These are phyloP conservation scores for Lasioglossum marginatum DNA, from an alignment of 2,888 invertebrate genomes.

Conservation along the genomic window DNA sequence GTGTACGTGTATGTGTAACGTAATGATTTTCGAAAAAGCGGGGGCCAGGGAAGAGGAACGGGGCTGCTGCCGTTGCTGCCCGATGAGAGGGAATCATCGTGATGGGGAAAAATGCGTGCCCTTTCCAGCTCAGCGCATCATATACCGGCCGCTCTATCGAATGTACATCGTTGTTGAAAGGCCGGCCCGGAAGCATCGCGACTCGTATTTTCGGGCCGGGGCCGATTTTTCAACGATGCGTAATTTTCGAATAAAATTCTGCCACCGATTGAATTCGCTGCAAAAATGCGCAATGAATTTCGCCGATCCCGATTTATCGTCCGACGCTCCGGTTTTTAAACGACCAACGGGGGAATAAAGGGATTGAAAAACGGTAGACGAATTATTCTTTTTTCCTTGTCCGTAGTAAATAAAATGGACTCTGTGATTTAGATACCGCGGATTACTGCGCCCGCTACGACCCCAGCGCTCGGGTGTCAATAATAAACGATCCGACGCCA, in stretches of 20 bases:
- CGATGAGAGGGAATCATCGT: conserved; percentile 55
- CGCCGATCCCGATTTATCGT: conserved; percentile 55
- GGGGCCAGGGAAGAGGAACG: not conserved
- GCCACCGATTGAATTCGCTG: conserved; percentile 54
- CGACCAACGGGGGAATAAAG: conserved; percentile 28
- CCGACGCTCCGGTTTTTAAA: conserved; percentile 40
- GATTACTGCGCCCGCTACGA: not conserved
- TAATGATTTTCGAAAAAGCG: conserved; percentile 70
- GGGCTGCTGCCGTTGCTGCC: not conserved
- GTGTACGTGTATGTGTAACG: conserved; percentile 49
- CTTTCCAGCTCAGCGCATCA: conserved; percentile 41
- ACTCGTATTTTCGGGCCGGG: conserved; percentile 47
- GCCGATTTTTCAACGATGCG: conserved; percentile 57
- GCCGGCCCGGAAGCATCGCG: conserved; percentile 33
- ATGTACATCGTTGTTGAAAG: conserved; percentile 40
- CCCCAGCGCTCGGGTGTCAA: not conserved
- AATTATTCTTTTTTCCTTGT: conserved; percentile 23
- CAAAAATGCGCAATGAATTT: conserved; percentile 60
- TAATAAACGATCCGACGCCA: not conserved
- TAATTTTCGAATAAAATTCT: conserved; percentile 64
- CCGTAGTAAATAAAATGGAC: not conserved
- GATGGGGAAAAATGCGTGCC: conserved; percentile 52
- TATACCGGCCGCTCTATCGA: conserved; percentile 24
- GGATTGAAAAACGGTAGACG: conserved; percentile 30
- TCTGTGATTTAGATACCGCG: conserved; percentile 6